Evolutionary conservation across 2,797 vertebrate species (phyloP), one percentile per base, ranked within the genome.

Genomic region (Acipenser oxyrinchus): DNA sequence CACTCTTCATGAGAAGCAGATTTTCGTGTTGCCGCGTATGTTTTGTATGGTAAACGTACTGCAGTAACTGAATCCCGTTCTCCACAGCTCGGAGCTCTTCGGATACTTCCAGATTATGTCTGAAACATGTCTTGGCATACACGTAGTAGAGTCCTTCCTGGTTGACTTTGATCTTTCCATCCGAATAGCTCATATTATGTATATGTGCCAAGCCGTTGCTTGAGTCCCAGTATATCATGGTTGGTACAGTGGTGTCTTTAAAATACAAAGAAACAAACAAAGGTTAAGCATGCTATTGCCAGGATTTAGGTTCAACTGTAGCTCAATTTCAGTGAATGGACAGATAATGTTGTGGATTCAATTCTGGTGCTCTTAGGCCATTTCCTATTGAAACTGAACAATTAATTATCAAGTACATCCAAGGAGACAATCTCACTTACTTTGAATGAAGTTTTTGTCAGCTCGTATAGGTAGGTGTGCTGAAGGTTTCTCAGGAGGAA

Each of bases 91-190:
- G 74, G 51, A 86, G 65, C 1, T 60, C 67, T 7, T 73, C 65
- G 59, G 52, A 77, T 83, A 69, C 82, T 82, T 0, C 80, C 77
- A 0, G 62, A 71, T 86, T 86, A 79, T 93, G 89, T 69, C 96
- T 90, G 74, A 99, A 98, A 78, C 95, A 98, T 72, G 95, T 93
- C 76, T 96, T 96, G 78, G 94, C 93, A 23, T 99, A 99, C 8
- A 98, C 83, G 13, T 96, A 97, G 84, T 99, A 99, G 81, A 92
- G 93, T 63, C 96, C 96, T 0, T 94, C 86, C 76, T 95, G 92
- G 67, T 79, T 82, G 73, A 94, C 91, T 69, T 84, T 74, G 58
- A 99, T 83, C n/a, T 90, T 94, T 48, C 95, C 95, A 0, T 92
- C 89, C 50, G 4, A 82, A 82, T 96, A 96, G 6, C 74, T 86